These are phyloP conservation scores for Oligia strigilis DNA, from an alignment of 2,888 invertebrate species.

Conservation along the genomic window DNA sequence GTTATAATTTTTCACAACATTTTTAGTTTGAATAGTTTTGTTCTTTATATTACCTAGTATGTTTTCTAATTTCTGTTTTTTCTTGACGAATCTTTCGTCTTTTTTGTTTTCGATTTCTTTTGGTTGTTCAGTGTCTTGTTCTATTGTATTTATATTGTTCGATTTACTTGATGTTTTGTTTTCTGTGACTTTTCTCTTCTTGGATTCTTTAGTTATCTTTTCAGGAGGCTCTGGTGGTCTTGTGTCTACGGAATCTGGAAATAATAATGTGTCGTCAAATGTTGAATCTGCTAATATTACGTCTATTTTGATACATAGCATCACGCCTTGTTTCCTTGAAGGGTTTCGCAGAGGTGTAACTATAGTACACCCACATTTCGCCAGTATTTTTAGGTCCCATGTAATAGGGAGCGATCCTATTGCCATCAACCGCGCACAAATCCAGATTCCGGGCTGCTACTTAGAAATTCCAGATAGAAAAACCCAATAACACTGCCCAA, in stretches of 20 bases:
- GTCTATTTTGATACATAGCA: neutral
- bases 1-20: constrained; percentile 1
- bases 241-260: constrained; percentile 73
- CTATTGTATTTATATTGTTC: neutral
- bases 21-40: constrained; percentile 49
- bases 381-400: too few relatives aligned
- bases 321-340: too few relatives aligned
- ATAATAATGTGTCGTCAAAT: constrained; percentile 11
- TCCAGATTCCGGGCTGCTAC: too few relatives aligned
- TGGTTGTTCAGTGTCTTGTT: constrained; percentile 29
- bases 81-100: constrained; percentile 74
- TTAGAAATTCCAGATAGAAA: too few relatives aligned
- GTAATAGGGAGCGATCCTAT: too few relatives aligned
- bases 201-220: constrained; percentile 1
- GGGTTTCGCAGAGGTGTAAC: too few relatives aligned
- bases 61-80: constrained; percentile 79
- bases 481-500: too few relatives aligned
- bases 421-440: too few relatives aligned
- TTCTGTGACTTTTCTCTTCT: constrained; percentile 4
- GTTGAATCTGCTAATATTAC: neutral
- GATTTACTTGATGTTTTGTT: constrained; percentile 5
- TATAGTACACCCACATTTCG: too few relatives aligned
- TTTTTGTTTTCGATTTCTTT: constrained; percentile 28
- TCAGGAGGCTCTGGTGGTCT: constrained; percentile 19
- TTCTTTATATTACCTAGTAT: constrained; percentile 76